These are phyloP conservation scores for Chloroceryle aenea DNA, from an alignment of 2,113 vertebrate species.

Conservation along the genomic window DNA sequence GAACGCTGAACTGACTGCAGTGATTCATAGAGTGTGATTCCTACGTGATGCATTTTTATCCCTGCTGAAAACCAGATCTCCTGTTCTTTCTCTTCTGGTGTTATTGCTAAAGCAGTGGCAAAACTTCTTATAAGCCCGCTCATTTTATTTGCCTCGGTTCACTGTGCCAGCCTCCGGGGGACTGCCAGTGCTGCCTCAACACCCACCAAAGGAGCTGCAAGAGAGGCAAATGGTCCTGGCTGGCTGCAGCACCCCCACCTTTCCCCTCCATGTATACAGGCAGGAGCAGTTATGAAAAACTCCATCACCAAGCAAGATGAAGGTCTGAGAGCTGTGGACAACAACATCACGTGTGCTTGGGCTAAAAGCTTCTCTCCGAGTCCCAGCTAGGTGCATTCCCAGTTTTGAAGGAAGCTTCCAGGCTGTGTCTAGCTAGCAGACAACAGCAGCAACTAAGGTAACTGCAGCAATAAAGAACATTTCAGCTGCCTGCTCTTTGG, in stretches of 20 bases:
- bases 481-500: not conserved
- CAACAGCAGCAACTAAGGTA: not conserved
- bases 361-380: conserved; percentile 1
- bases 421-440: not conserved
- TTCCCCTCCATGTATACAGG: not conserved
- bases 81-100: not conserved
- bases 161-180: not conserved
- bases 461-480: not conserved
- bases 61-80: not conserved
- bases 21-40: not conserved
- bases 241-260: not conserved
- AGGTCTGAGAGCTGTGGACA: not conserved
- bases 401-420: not conserved
- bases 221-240: not conserved
- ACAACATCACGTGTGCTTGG: not conserved
- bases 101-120: not conserved
- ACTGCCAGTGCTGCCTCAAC: not conserved
- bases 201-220: not conserved
- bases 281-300: not conserved
- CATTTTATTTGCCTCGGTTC: not conserved
- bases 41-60: not conserved
- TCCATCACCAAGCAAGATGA: not conserved
- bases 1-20: not conserved
- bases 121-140: not conserved
- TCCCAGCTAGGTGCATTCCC: not conserved